Percentiles rank a stretch among this genome's conserved stretches.
These are phyloP conservation scores for Amblyteles armatorius DNA, from an alignment of 2,888 invertebrate genomes.

Conservation along the genomic window DNA sequence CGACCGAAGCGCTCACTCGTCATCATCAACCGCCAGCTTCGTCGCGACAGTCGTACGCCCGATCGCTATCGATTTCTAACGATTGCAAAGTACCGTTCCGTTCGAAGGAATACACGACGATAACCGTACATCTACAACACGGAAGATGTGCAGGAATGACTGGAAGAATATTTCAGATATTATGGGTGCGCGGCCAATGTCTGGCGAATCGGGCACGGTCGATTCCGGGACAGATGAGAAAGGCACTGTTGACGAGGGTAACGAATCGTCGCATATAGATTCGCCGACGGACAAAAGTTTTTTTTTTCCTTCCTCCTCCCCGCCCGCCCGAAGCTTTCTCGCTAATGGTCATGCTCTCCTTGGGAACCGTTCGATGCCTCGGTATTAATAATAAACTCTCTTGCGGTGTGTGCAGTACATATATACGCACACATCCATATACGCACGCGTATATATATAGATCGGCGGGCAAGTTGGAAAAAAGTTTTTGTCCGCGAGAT, in stretches of 20 bases:
- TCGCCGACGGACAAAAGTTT: conserved; percentile 55
- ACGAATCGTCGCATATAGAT: conserved; percentile 57
- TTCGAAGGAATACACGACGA: not conserved
- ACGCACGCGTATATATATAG: not conserved
- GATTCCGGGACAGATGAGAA: conserved; percentile 7
- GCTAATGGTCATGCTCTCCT: conserved; percentile 62
- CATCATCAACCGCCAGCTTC: no score
- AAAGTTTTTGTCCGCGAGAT: conserved; percentile 65
- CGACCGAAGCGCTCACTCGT: no score
- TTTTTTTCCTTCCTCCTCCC: conserved; percentile 18
- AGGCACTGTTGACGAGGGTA: conserved; percentile 47
- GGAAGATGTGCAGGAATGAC: not conserved
- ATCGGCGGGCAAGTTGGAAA: conserved; percentile 53
- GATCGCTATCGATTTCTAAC: no score
- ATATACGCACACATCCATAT: conserved; percentile 4
- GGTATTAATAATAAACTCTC: conserved; percentile 65
- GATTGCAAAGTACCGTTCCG: no score
- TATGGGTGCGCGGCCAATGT: not conserved
- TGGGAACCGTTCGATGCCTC: conserved; percentile 63
- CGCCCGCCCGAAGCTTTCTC: conserved; percentile 47
- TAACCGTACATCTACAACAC: not conserved
- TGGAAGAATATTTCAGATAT: not conserved
- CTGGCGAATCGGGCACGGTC: conserved; percentile 22
- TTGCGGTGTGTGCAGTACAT: conserved; percentile 27
- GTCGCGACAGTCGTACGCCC: no score